These are phyloP conservation scores for Halocynthia aurantium DNA, from an alignment of 23 tunicate species.

Conservation along the genomic window DNA sequence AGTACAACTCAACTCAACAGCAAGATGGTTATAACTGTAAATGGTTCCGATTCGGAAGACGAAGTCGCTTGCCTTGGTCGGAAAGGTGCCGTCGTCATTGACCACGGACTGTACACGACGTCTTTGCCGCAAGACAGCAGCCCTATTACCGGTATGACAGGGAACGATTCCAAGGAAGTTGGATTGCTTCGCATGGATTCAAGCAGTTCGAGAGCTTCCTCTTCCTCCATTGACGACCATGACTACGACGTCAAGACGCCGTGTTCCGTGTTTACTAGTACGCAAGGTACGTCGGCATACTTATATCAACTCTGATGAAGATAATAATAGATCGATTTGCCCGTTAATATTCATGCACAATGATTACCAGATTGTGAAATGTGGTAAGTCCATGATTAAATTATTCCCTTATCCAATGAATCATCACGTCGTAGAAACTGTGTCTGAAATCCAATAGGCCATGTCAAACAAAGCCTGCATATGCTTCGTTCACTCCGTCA, in stretches of 20 bases:
- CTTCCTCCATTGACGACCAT: conserved; percentile 58
- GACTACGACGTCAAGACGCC: conserved; percentile 78
- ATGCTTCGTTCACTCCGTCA: no score
- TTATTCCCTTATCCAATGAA: no score
- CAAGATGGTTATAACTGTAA: conserved; percentile 9
- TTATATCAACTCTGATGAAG: neutral
- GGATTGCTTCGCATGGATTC: conserved; percentile 22
- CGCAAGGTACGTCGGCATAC: conserved; percentile 40
- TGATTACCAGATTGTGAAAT: no score
- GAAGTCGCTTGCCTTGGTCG: conserved; percentile 6
- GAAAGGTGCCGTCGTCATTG: neutral
- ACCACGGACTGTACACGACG: conserved; percentile 16
- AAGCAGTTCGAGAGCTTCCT: conserved; percentile 66
- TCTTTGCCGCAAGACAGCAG: conserved; percentile 14
- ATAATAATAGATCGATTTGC: no score
- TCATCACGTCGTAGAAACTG: no score
- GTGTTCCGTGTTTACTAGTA: conserved; percentile 77
- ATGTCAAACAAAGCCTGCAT: no score
- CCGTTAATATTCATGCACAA: no score
- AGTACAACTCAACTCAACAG: neutral
- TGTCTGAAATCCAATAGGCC: no score
- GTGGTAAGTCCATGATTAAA: no score
- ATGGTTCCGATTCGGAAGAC: conserved; percentile 18
- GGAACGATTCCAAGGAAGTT: conserved; percentile 14
- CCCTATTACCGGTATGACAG: conserved; percentile 2